Percentiles rank a stretch among this genome's conserved stretches.
phyloP scores from a whole-genome alignment of 2,113 vertebrate species.

The Chaetorhynchus papuensis region DNA sequence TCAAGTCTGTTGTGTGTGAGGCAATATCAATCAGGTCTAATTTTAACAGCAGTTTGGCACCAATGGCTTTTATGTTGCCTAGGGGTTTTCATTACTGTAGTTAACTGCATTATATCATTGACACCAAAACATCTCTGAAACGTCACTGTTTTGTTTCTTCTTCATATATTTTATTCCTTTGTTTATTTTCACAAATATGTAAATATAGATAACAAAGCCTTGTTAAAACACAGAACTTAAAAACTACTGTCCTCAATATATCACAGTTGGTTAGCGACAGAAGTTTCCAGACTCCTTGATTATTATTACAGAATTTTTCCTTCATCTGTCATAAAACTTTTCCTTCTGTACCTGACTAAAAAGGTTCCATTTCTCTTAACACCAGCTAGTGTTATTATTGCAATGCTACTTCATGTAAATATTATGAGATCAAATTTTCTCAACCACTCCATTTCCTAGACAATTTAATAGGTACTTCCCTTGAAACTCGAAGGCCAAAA shows the following conservation, averaged over 20 bases:
- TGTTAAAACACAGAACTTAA: background rate
- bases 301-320: background rate
- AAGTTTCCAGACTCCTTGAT: background rate
- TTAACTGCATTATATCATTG: slow-evolving; percentile 20
- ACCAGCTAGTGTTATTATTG: background rate
- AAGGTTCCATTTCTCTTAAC: background rate
- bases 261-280: background rate
- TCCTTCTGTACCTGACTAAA: background rate
- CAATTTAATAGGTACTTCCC: background rate
- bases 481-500: background rate
- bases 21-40: slow-evolving; percentile 30
- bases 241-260: background rate
- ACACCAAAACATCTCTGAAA: slow-evolving; percentile 16
- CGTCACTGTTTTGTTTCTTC: background rate
- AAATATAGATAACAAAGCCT: slow-evolving; percentile 27
- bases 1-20: slow-evolving; percentile 35
- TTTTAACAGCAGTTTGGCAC: slow-evolving; percentile 43
- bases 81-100: slow-evolving; percentile 10
- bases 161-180: slow-evolving; percentile 31
- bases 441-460: background rate
- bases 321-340: background rate
- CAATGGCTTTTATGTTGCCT: slow-evolving; percentile 8
- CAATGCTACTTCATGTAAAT: slow-evolving; percentile 1
- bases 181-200: slow-evolving; percentile 21
- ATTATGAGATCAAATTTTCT: slow-evolving; percentile 28